A percentile compares a stretch with the other conserved stretches of the same genome.
phyloP scores from a whole-genome alignment of 1,140 invertebrate genomes.

The Arion vulgaris region DNA sequence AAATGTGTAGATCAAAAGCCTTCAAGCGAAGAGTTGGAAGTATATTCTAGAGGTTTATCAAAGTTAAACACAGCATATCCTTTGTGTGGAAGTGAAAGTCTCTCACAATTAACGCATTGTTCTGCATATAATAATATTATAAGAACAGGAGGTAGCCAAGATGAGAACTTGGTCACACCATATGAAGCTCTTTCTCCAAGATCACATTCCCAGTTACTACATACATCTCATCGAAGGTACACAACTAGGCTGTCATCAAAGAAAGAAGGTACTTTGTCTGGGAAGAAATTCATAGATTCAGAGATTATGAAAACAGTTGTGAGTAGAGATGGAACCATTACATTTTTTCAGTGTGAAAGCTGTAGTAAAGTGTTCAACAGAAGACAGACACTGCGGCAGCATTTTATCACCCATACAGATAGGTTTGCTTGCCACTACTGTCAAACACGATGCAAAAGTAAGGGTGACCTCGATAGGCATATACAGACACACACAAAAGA shows the following conservation, averaged over 20 bases:
- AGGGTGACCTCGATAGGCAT: slow-evolving; percentile 27
- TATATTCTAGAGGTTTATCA: not conserved
- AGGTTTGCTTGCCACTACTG: slow-evolving; percentile 36
- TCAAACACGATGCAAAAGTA: slow-evolving; percentile 35
- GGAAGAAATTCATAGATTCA: not conserved
- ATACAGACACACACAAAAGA: slow-evolving; percentile 41
- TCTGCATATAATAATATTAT: not conserved
- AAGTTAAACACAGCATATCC: not conserved
- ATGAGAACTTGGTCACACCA: not conserved
- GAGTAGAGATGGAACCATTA: slow-evolving; percentile 16
- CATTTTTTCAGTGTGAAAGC: slow-evolving; percentile 16
- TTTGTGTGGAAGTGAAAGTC: not conserved
- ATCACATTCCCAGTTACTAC: not conserved
- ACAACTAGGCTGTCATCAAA: not conserved
- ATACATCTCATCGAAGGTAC: not conserved
- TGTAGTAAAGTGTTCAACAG: slow-evolving; percentile 30
- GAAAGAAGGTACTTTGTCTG: not conserved
- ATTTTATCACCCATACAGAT: slow-evolving; percentile 38
- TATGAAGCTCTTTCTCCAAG: not conserved
- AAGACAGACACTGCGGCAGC: slow-evolving; percentile 33
- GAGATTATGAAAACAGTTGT: slow-evolving; percentile 6
- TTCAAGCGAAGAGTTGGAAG: not conserved
- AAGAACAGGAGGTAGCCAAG: not conserved
- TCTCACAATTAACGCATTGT: not conserved
- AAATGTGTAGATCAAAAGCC: not conserved